phyloP scores from a whole-genome alignment of 2,113 vertebrate species.

The Chitala chitala region DNA sequence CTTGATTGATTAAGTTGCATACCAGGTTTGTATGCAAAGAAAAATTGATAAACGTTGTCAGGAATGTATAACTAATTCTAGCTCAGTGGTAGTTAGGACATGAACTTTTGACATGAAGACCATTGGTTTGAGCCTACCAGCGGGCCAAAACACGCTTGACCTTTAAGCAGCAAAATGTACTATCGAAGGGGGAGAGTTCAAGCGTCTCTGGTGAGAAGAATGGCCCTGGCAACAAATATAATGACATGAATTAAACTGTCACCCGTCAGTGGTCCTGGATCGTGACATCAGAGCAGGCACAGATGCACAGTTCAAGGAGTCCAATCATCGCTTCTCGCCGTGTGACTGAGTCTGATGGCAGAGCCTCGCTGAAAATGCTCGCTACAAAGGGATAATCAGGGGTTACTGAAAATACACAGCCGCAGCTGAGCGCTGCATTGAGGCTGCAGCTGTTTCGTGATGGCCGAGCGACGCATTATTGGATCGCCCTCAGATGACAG shows the following conservation, averaged over 20 bases:
- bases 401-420: slow-evolving; percentile 13
- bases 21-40: too few relatives aligned
- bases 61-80: too few relatives aligned
- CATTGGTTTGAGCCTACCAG: too few relatives aligned
- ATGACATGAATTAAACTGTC: slow-evolving; percentile 11
- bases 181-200: neutral
- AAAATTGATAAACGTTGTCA: too few relatives aligned
- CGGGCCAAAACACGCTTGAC: too few relatives aligned
- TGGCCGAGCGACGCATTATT: neutral
- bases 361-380: neutral
- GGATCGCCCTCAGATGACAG: neutral
- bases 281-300: neutral
- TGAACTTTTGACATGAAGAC: too few relatives aligned
- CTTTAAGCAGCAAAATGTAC: too few relatives aligned
- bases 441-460: slow-evolving; percentile 12
- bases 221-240: neutral
- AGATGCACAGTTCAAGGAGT: neutral
- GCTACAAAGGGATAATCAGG: slow-evolving; percentile 15
- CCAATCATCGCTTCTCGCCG: neutral
- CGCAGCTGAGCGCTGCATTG: slow-evolving; percentile 11
- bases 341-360: neutral
- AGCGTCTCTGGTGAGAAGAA: neutral
- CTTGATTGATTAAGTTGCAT: neutral
- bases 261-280: neutral
- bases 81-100: too few relatives aligned